Evolutionary conservation across 2,113 vertebrate genomes (phyloP).

Genomic region (Amphiprion ocellaris): DNA sequence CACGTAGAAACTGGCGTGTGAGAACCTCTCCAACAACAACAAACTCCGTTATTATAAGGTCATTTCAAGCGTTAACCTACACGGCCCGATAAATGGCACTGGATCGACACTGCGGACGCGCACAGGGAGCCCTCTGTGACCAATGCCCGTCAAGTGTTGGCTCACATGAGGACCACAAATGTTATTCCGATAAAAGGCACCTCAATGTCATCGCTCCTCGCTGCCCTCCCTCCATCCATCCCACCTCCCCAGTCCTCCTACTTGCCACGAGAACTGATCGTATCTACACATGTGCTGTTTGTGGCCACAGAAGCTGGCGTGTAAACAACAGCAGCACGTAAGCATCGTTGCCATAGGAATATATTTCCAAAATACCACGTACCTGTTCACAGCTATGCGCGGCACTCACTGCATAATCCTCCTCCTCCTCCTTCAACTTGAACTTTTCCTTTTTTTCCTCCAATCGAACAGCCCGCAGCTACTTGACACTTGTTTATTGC

Average conservation of each 20-base stretch:
- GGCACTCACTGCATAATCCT: constrained; percentile 76
- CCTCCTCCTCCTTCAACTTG: constrained; percentile 56
- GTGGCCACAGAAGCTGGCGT: constrained; percentile 4
- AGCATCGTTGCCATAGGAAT: constrained; percentile 29
- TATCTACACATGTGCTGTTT: constrained; percentile 47
- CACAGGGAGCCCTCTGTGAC: constrained; percentile 20
- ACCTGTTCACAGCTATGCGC: constrained; percentile 77
- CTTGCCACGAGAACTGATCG: constrained; percentile 34
- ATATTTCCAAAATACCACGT: constrained; percentile 63
- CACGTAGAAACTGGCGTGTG: constrained; percentile 1
- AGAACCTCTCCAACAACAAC: constrained; percentile 1
- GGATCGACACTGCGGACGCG: constrained; percentile 17
- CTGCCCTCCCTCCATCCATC: constrained; percentile 36
- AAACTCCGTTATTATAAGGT: constrained; percentile 52
- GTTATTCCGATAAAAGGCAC: constrained; percentile 51
- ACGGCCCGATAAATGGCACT: constrained; percentile 23
- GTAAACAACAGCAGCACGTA: constrained; percentile 47
- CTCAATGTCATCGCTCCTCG: constrained; percentile 75
- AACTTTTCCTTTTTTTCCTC: constrained; percentile 80
- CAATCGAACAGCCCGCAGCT: constrained; percentile 47
- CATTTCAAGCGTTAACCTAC: constrained; percentile 3
- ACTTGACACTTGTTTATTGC: constrained; percentile 69
- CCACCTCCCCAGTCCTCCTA: constrained; percentile 13
- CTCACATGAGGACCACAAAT: constrained; percentile 29
- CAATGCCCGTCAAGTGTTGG: constrained; percentile 6